phyloP scores from a whole-genome alignment of 2,888 invertebrate genomes.

The Axea sp. region DNA sequence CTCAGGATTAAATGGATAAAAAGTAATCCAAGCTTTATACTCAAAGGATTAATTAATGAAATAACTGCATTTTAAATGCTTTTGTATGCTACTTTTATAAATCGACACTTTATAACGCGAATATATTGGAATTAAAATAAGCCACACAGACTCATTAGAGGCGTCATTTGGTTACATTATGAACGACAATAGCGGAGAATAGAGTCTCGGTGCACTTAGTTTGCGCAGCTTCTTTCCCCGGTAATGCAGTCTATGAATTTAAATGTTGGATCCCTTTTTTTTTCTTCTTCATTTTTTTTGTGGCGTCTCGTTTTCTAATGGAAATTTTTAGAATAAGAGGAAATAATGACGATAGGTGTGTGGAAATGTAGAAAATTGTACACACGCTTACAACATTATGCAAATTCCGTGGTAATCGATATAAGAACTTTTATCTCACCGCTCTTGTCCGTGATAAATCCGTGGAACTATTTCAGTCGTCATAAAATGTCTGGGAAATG shows the following conservation, averaged over 20 bases:
- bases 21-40: background rate
- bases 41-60: background rate
- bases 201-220: constrained; percentile 18
- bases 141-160: constrained; percentile 31
- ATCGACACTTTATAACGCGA: constrained; percentile 26
- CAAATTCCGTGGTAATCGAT: too few species aligned
- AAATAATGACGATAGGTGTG: constrained; percentile 4
- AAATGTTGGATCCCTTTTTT: constrained; percentile 28
- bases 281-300: too few species aligned
- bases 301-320: constrained; percentile 15
- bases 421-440: too few species aligned
- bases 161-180: constrained; percentile 47
- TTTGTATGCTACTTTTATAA: constrained; percentile 4
- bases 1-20: too few species aligned
- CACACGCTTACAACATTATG: too few species aligned
- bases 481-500: background rate
- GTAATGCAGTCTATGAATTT: constrained; percentile 38
- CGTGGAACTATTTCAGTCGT: background rate
- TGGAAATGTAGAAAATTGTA: background rate
- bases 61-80: constrained; percentile 1
- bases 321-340: constrained; percentile 3
- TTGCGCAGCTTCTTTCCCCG: constrained; percentile 16
- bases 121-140: constrained; percentile 44
- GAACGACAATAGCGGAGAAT: constrained; percentile 28
- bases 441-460: too few species aligned